These are phyloP conservation scores for Tachina grossa DNA, from an alignment of 2,888 invertebrate species.

Conservation along the genomic window DNA sequence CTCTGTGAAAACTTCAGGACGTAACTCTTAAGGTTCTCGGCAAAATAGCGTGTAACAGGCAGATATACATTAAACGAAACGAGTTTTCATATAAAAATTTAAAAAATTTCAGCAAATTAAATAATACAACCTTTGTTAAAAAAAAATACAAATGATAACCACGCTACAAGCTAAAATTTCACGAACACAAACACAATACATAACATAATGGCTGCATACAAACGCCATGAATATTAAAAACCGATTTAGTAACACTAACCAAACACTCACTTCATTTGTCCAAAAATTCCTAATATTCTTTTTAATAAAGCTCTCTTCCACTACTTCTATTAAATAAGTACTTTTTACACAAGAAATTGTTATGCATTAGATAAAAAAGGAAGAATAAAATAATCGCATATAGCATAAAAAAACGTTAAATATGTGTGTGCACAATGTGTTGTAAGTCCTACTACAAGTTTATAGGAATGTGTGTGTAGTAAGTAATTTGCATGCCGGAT, in stretches of 20 bases:
- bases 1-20: too few species aligned
- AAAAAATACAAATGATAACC: too few species aligned
- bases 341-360: slow-evolving; percentile 5
- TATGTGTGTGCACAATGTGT: slow-evolving; percentile 38
- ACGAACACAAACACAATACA: too few species aligned
- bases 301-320: slow-evolving; percentile 22
- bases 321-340: slow-evolving; percentile 14
- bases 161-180: too few species aligned
- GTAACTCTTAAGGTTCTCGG: too few species aligned
- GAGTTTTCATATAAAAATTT: too few species aligned
- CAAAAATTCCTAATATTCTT: slow-evolving; percentile 5
- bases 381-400: not conserved
- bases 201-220: not conserved
- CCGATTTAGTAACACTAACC: not conserved
- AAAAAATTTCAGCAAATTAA: too few species aligned
- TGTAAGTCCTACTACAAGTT: not conserved
- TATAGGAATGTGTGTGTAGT: slow-evolving; percentile 53
- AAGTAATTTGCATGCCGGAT: slow-evolving; percentile 82
- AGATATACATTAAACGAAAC: too few species aligned
- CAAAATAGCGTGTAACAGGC: too few species aligned
- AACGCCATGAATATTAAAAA: slow-evolving; percentile 6
- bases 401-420: slow-evolving; percentile 4
- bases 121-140: too few species aligned
- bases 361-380: slow-evolving; percentile 21
- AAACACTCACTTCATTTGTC: not conserved